Conservation (phyloP, 2,888 invertebrate genomes). For the Aspidiotus destructor region DNA sequence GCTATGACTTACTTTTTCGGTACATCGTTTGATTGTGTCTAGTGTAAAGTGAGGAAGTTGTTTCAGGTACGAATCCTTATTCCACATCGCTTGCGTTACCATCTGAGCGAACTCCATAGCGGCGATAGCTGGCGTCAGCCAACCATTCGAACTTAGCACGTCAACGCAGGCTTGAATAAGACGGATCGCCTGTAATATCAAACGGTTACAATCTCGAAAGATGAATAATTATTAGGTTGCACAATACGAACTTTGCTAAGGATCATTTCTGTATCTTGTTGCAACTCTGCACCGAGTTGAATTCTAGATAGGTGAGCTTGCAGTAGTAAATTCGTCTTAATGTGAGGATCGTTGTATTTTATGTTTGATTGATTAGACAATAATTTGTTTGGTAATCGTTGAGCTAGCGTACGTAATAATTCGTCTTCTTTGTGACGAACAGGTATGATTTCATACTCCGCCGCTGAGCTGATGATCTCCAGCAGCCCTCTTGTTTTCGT, state of each 20-base stretch:
- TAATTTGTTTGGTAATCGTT: slow-evolving; percentile 54
- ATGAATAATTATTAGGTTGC: background rate
- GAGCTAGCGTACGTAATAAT: slow-evolving; percentile 58
- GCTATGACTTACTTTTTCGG: slow-evolving; percentile 59
- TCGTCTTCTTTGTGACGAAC: slow-evolving; percentile 92
- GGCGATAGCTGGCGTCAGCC: slow-evolving; percentile 95
- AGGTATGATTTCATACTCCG: slow-evolving; percentile 89
- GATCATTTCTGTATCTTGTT: slow-evolving; percentile 87
- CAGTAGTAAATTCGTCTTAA: slow-evolving; percentile 88
- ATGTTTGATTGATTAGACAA: slow-evolving; percentile 49
- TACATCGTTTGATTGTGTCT: slow-evolving; percentile 81
- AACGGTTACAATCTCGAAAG: background rate
- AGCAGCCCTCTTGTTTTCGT: slow-evolving; percentile 94
- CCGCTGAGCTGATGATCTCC: slow-evolving; percentile 96
- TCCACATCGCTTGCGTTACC: slow-evolving; percentile 99
- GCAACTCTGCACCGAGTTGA: slow-evolving; percentile 90
- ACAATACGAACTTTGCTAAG: slow-evolving; percentile 55
- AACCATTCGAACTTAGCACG: slow-evolving; percentile 88
- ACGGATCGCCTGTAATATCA: slow-evolving; percentile 55
- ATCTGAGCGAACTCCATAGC: slow-evolving; percentile 99
- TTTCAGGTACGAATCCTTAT: slow-evolving; percentile 92
- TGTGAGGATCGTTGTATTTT: slow-evolving; percentile 91
- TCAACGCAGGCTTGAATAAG: slow-evolving; percentile 92
- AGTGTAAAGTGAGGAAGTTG: slow-evolving; percentile 90
- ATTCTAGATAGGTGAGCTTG: slow-evolving; percentile 93